Percentiles rank a stretch among this genome's conserved stretches.
Evolutionary conservation across 2,113 vertebrate species (phyloP).

Genomic region (Lamprotornis superbus): DNA sequence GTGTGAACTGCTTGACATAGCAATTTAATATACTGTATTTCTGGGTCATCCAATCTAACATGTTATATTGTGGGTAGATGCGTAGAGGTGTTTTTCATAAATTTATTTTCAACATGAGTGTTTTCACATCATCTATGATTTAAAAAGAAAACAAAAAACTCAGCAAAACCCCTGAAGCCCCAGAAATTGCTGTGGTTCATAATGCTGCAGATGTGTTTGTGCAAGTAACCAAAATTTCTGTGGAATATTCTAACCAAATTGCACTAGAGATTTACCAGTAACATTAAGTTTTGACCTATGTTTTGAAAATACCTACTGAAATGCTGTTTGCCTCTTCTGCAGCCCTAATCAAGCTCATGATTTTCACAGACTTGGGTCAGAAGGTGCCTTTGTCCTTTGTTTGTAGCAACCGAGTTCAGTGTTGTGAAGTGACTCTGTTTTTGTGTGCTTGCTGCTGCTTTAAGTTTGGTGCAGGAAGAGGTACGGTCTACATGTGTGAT

Average conservation of each 20-base stretch:
- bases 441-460: background rate
- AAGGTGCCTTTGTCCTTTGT: background rate
- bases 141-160: background rate
- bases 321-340: background rate
- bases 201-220: background rate
- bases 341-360: background rate
- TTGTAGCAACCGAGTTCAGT: rapidly evolving
- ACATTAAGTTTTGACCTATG: background rate
- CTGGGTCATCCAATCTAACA: background rate
- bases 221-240: background rate
- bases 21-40: background rate
- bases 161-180: background rate
- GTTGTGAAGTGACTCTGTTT: background rate
- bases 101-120: background rate
- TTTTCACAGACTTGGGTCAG: background rate
- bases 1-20: rapidly evolving
- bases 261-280: background rate
- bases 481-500: rapidly evolving
- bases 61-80: background rate
- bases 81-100: background rate
- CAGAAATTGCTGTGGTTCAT: background rate
- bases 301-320: background rate
- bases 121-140: background rate
- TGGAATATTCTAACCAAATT: background rate
- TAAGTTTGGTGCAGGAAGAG: rapidly evolving